Base-by-base conservation (phyloP, 2,113 vertebrate species). In the Zosterops hypoxanthus region DNA sequence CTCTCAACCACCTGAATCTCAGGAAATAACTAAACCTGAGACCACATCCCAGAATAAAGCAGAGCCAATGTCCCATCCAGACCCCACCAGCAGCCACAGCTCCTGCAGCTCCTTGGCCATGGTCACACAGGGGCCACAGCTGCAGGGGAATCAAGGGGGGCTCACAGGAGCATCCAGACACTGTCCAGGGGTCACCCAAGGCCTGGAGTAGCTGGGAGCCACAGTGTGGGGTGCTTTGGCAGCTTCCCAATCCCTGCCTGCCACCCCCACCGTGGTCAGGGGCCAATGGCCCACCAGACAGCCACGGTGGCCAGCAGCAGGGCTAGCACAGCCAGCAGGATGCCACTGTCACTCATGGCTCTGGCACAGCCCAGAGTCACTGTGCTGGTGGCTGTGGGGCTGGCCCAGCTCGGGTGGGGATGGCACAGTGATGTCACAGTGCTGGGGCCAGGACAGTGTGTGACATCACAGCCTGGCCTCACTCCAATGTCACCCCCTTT, bases 11-110 rank as follows among this genome's bases (percentile, higher is more conserved):
- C 39, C 39, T 39, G 39, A 39, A 39, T 39, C 39, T 39, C 39
- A 39, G 39, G 39, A 39, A 39, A 39, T 39, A 39, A 39, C 39
- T 39, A 39, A 39, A 39, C 39, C 39, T 39, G 39, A 39, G 39
- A 39, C 44, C 46, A 26, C 34, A 41, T 21, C 22, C 46, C 5
- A 0, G 34, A 15, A 14, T 7, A 26, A 6, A 63, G 57, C 10
- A 2, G 29, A 4, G 57, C 46, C 7, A 0, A 5, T 5, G 46
- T 25, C 28, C 34, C 34, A 11, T 4, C 4, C 2, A 0, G 56
- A 49, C 14, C 21, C n/a, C n/a, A 6, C 14, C 46, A 20, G 44
- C 56, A 77, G 57, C 44, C 10, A 2, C 24, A 39, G 44, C 56
- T 8, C 44, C 73, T 61, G 73, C 56, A 61, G 57, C 56, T 60